phyloP scores from a whole-genome alignment of 1,140 invertebrate genomes.

The roundworm (Caenorhabditis elegans) region DNA sequence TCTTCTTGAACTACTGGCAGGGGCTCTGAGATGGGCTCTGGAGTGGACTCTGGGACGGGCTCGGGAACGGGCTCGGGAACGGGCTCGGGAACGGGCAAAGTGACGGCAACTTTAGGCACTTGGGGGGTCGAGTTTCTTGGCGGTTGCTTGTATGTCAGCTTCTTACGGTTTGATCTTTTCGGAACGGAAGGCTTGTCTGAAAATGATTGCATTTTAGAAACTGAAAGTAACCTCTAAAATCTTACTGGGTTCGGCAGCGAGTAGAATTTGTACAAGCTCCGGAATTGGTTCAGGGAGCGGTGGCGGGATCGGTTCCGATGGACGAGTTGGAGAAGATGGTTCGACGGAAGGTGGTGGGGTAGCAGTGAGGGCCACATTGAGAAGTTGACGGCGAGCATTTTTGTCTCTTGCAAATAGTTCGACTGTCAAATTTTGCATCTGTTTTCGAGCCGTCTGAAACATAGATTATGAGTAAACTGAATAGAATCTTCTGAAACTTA shows the following conservation, averaged over 20 bases:
- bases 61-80: too few species aligned
- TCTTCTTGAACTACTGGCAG: too few species aligned
- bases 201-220: too few species aligned
- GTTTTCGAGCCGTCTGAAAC: not conserved
- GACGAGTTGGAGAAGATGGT: not conserved
- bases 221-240: too few species aligned
- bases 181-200: not conserved
- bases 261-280: not conserved
- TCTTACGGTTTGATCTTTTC: not conserved
- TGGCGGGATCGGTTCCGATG: not conserved
- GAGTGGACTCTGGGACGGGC: not conserved
- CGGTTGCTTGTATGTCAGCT: too few species aligned
- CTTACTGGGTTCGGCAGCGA: not conserved
- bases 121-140: not conserved
- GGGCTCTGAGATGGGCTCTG: too few species aligned
- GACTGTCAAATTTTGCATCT: conserved; percentile 27
- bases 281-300: not conserved
- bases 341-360: not conserved
- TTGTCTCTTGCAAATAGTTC: not conserved
- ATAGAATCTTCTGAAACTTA: too few species aligned
- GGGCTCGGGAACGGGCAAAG: too few species aligned
- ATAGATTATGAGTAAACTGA: not conserved
- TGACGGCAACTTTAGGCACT: too few species aligned
- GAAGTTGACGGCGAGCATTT: not conserved
- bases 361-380: not conserved